These are phyloP conservation scores for Montipora capitata DNA, from an alignment of 92 coral and sea anemone species.

Conservation along the genomic window DNA sequence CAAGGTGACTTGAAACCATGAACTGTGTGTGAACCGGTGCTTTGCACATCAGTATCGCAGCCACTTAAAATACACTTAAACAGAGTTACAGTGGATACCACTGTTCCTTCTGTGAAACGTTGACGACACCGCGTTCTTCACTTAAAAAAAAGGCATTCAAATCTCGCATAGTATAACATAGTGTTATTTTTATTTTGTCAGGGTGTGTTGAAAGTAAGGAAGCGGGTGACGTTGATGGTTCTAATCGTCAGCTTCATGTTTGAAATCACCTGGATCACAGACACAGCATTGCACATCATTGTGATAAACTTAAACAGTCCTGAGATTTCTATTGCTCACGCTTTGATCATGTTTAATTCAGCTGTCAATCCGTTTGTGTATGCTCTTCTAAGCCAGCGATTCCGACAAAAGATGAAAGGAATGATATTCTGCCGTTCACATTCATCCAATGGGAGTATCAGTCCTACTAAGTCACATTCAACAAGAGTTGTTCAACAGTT, in stretches of 20 bases:
- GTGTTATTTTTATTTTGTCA: background rate
- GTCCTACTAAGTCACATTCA: no score
- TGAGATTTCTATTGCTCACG: conserved; percentile 8
- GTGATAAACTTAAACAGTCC: background rate
- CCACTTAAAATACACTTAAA: no score
- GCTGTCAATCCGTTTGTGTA: conserved; percentile 12
- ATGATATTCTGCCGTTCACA: background rate
- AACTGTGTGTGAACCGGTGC: no score
- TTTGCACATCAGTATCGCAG: no score
- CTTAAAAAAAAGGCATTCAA: no score
- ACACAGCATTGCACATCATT: background rate
- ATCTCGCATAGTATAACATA: no score
- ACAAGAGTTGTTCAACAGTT: no score
- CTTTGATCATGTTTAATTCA: background rate
- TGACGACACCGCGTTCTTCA: no score
- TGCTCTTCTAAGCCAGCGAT: conserved; percentile 23
- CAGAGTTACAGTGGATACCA: no score
- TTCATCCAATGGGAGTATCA: no score
- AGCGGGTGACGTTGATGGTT: conserved; percentile 35
- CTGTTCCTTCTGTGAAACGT: no score
- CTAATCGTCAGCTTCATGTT: conserved; percentile 23
- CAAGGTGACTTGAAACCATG: no score
- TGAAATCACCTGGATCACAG: conserved; percentile 16
- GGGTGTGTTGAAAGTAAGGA: conserved; percentile 30
- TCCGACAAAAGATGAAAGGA: conserved; percentile 14